Conservation (phyloP, 64 coral and sea anemone genomes). For the Acropora yongei region DNA sequence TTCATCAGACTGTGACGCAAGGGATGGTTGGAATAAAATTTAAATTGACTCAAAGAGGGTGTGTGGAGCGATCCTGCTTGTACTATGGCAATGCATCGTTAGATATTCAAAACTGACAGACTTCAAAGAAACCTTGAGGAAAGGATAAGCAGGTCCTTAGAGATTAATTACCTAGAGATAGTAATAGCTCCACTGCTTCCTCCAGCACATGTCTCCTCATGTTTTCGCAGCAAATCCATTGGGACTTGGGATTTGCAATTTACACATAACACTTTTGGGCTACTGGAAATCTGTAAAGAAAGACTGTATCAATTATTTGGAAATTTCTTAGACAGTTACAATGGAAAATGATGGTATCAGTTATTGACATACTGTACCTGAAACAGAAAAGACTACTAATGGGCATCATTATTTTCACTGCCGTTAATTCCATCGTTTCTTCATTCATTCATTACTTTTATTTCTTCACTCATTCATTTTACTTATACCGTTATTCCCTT, state of each 20-base stretch:
- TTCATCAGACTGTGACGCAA: neutral
- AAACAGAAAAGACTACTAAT: constrained; percentile 11
- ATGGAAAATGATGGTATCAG: neutral
- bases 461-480: constrained; percentile 23
- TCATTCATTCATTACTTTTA: constrained; percentile 2
- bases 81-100: neutral
- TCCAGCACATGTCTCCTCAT: constrained; percentile 32
- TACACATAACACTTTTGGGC: constrained; percentile 46
- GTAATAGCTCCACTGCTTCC: constrained; percentile 43
- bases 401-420: neutral
- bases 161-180: constrained; percentile 3
- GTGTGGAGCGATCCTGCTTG: neutral
- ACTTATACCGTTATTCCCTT: neutral
- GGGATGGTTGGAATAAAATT: neutral
- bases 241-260: constrained; percentile 30
- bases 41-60: neutral
- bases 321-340: constrained; percentile 15
- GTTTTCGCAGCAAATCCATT: constrained; percentile 33
- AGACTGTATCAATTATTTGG: neutral
- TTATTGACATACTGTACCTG: constrained; percentile 23
- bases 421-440: constrained; percentile 9
- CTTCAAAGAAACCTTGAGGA: constrained; percentile 15
- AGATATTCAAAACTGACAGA: constrained; percentile 12
- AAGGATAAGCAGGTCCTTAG: constrained; percentile 13
- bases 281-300: constrained; percentile 38